Conservation (phyloP, 2,797 vertebrate species). For the Rhinogobio ventralis region DNA sequence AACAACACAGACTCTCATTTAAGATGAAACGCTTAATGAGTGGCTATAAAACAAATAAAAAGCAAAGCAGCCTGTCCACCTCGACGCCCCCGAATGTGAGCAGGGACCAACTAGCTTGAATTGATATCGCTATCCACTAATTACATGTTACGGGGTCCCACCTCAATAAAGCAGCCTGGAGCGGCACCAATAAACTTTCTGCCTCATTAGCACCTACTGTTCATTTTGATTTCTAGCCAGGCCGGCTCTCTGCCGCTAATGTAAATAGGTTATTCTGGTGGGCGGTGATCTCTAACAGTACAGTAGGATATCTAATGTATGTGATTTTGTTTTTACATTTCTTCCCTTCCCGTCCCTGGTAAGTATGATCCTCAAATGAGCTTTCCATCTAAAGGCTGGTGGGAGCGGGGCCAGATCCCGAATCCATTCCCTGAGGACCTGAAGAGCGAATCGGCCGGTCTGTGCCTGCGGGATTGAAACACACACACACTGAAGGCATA, state of each 20-base stretch:
- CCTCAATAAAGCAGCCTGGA: conserved; percentile 58
- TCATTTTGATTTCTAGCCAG: conserved; percentile 48
- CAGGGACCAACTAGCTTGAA: conserved; percentile 49
- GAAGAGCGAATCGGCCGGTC: too few species aligned
- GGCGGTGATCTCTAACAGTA: conserved; percentile 32
- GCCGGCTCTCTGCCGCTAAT: conserved; percentile 28
- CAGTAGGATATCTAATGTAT: conserved; percentile 24
- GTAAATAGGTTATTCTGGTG: conserved; percentile 48
- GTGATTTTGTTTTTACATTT: conserved; percentile 6
- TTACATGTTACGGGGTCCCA: conserved; percentile 58
- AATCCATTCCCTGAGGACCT: conserved; percentile 58
- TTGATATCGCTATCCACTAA: conserved; percentile 56
- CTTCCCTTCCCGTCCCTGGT: background rate
- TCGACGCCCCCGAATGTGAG: conserved; percentile 40
- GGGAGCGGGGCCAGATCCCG: conserved; percentile 21
- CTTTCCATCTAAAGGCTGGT: too few species aligned
- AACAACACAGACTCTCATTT: conserved; percentile 3
- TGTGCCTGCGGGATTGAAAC: too few species aligned
- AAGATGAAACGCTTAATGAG: conserved; percentile 13
- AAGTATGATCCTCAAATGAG: conserved; percentile 48
- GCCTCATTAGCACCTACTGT: conserved; percentile 57
- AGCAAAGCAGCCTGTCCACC: conserved; percentile 6
- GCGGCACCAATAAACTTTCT: conserved; percentile 54
- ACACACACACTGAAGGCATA: background rate
- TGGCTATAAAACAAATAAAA: conserved; percentile 25